Conservation (phyloP, 2,797 vertebrate species). For the Artibeus lituratus region DNA sequence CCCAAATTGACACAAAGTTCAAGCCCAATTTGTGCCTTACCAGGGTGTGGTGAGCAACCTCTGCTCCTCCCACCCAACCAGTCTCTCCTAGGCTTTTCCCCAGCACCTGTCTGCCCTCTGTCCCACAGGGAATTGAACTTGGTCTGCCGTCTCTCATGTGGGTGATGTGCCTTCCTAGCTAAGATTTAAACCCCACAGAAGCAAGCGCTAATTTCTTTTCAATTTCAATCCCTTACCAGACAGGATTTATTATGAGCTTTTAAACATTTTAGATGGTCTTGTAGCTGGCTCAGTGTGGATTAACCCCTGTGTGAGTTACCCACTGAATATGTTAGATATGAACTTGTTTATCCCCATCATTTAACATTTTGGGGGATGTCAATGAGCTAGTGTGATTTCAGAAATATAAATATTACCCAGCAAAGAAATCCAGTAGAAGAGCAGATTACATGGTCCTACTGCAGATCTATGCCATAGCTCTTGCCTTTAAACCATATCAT, state of each 20-base stretch:
- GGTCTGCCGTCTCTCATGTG: background rate
- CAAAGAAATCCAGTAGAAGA: background rate
- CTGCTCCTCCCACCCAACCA: rapidly evolving
- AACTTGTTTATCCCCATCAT: background rate
- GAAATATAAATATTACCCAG: background rate
- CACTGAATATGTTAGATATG: background rate
- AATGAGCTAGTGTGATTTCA: background rate
- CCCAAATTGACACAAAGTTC: slow-evolving; percentile 48
- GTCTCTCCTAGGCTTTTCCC: rapidly evolving
- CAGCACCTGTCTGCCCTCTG: background rate
- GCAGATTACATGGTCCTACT: background rate
- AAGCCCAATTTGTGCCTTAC: background rate
- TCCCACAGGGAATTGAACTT: rapidly evolving
- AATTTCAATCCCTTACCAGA: background rate
- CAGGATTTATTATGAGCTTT: background rate
- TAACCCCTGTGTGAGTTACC: background rate
- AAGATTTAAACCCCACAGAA: background rate
- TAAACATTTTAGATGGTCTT: background rate
- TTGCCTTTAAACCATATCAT: background rate
- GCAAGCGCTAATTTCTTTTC: slow-evolving; percentile 7
- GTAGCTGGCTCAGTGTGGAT: background rate
- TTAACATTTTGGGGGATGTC: background rate
- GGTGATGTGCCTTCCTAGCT: background rate
- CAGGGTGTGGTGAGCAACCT: background rate
- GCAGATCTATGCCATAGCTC: background rate